These are phyloP conservation scores for Capra hircus DNA, from an alignment of 2,113 vertebrate species.

Conservation along the genomic window DNA sequence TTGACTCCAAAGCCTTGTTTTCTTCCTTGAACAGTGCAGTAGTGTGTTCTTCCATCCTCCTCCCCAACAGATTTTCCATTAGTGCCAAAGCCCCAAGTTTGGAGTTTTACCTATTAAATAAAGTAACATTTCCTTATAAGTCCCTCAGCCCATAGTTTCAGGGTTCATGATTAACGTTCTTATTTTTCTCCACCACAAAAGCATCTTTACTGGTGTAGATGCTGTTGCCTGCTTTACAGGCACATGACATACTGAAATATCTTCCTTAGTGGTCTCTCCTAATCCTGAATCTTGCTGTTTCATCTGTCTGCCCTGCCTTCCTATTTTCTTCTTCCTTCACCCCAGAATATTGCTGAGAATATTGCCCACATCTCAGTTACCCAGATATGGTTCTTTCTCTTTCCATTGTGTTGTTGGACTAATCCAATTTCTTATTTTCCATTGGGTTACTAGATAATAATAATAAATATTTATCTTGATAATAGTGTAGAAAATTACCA, in stretches of 20 bases:
- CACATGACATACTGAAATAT: neutral
- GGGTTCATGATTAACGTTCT: neutral
- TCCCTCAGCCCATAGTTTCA: neutral
- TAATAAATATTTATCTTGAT: neutral
- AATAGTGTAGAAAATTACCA: neutral
- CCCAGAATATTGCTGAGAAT: neutral
- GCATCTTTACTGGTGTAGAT: neutral
- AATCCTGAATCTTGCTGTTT: neutral
- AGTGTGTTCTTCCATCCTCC: neutral
- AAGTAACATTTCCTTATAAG: constrained; percentile 8
- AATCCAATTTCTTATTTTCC: neutral
- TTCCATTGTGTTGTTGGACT: neutral
- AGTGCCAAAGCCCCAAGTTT: neutral
- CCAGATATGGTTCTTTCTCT: neutral
- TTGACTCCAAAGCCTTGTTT: neutral
- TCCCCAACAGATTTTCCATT: neutral
- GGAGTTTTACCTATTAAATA: neutral
- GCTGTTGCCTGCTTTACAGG: neutral
- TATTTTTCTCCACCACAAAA: neutral
- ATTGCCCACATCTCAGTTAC: neutral
- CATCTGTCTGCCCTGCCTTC: neutral
- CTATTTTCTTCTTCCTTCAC: neutral
- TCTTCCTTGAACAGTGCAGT: neutral
- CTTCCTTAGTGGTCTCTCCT: neutral
- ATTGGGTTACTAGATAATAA: neutral